Evolutionary conservation across 2,888 invertebrate species (phyloP), one percentile per base, ranked within the genome.

Genomic region (Ashinkailepas kermadecensis): DNA sequence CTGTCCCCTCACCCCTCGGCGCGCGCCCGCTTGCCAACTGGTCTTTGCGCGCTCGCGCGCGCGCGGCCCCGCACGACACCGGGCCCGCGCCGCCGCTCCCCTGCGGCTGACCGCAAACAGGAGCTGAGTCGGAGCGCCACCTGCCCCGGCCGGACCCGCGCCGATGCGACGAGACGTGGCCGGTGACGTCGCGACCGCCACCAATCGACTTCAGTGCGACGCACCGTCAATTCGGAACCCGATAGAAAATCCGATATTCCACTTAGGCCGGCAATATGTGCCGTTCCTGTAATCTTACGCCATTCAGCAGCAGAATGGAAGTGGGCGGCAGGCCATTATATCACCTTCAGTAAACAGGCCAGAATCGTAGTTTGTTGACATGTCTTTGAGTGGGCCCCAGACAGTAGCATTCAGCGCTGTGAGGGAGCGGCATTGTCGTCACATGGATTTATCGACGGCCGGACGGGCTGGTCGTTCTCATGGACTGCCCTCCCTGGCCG

Each of bases 221-320:
- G 13, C 56, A 10, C 74, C 56, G 56, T 74, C 74, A 54, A 74
- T 56, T 56, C 23, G 74, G 0, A 56, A 56, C 13, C 56, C 21
- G 74, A 74, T 74, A 74, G 74, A 74, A 74, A 74, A 74, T 56
- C 74, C 74, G 74, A 74, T 74, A 74, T 74, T 74, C 74, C 74
- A 74, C 56, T 74, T 74, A 74, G 74, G 54, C 21, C 74, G 23
- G 54, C 74, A 54, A 56, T 74, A 74, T 74, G 21, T 74, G 74
- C 74, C 18, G 74, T 21, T 13, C 54, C 74, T 54, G 74, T 74
- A 74, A 74, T 74, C 74, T 74, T 74, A 15, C 74, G 74, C 74
- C 21, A 74, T 74, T 74, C 54, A 54, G 74, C 54, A 11, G 21
- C 74, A 56, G 54, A 74, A 74, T 74, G 74, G 56, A 56, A 56